Conservation (phyloP, 2,113 vertebrate species). For the Benitochromis conjunctus region DNA sequence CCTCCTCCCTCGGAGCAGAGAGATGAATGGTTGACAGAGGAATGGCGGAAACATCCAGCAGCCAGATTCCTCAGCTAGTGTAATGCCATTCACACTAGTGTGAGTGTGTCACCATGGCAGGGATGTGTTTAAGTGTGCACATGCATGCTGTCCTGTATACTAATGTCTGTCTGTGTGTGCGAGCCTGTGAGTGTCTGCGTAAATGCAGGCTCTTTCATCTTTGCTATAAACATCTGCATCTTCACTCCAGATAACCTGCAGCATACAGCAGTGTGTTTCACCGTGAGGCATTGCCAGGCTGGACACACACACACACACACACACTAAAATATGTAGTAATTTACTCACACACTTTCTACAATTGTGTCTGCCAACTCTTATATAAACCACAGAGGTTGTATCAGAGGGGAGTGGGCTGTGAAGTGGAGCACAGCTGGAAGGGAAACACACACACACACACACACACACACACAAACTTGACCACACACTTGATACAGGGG, state of each 20-base stretch:
- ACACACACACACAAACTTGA: not conserved
- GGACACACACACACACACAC: not conserved
- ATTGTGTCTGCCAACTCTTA: constrained; percentile 13
- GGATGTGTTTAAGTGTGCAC: not conserved
- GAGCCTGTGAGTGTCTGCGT: not conserved
- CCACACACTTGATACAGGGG: too few species aligned
- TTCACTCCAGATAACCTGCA: not conserved
- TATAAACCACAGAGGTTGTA: constrained; percentile 14
- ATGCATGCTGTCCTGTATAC: not conserved
- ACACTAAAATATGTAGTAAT: not conserved
- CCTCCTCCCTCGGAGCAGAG: constrained; percentile 11
- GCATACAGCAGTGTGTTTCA: not conserved
- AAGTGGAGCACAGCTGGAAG: constrained; percentile 4
- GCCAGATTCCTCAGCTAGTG: constrained; percentile 44
- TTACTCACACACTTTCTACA: not conserved
- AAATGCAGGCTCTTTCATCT: not conserved
- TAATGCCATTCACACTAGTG: constrained; percentile 30
- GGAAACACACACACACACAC: constrained; percentile 1
- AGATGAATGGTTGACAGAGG: constrained; percentile 57
- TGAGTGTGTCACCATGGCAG: not conserved
- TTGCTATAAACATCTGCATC: not conserved
- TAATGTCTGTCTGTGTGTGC: not conserved
- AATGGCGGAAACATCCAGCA: constrained; percentile 49
- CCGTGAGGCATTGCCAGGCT: not conserved
- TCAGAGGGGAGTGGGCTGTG: not conserved